phyloP scores from a whole-genome alignment of 2,888 invertebrate genomes.

The Apotomis capreana region DNA sequence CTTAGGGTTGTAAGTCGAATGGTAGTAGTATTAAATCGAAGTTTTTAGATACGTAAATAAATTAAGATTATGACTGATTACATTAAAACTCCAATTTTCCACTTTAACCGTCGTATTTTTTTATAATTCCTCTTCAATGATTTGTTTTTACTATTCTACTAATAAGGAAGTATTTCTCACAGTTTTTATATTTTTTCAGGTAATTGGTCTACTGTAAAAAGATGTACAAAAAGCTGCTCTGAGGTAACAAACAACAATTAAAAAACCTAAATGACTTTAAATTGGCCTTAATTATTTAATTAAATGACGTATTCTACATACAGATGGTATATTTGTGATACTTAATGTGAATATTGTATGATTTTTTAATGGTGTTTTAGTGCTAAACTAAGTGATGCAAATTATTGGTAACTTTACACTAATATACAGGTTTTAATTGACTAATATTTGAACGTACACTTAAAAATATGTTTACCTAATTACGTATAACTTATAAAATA shows the following conservation, averaged over 20 bases:
- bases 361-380: too few relatives aligned
- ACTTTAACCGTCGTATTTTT: neutral
- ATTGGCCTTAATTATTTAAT: conserved; percentile 7
- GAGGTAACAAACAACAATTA: conserved; percentile 19
- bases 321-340: neutral
- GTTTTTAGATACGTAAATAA: too few relatives aligned
- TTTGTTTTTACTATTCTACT: neutral
- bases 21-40: too few relatives aligned
- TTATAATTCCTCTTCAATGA: neutral
- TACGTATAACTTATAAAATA: too few relatives aligned
- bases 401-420: too few relatives aligned
- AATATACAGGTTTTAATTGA: too few relatives aligned
- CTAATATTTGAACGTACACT: too few relatives aligned
- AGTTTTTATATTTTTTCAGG: conserved; percentile 35
- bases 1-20: too few relatives aligned
- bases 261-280: neutral
- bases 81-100: neutral
- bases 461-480: too few relatives aligned
- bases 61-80: neutral
- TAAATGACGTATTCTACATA: neutral
- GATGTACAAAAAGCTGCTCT: conserved; percentile 13
- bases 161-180: conserved; percentile 31
- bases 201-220: conserved; percentile 20
- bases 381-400: too few relatives aligned
- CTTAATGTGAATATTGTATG: neutral